These are phyloP conservation scores for Mormyrops boulengeri DNA, from an alignment of 2,797 vertebrate species.

Conservation along the genomic window DNA sequence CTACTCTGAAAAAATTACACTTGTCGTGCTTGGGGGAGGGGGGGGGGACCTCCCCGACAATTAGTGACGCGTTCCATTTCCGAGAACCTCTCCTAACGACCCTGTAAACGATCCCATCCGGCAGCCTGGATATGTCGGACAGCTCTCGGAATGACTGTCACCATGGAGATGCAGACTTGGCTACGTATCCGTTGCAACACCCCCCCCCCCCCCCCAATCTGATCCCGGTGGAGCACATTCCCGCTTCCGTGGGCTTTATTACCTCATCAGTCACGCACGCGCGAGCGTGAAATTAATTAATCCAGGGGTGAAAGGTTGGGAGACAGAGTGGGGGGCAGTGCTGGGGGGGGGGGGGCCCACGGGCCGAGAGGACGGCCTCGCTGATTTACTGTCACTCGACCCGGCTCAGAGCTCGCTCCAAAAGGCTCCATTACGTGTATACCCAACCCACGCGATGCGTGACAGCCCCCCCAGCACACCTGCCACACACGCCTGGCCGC, in stretches of 20 bases:
- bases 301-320: constrained; percentile 13
- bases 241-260: constrained; percentile 50
- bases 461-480: constrained; percentile 24
- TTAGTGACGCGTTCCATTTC: background rate
- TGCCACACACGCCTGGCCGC: background rate
- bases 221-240: background rate
- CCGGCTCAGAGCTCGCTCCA: constrained; percentile 52
- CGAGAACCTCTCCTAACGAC: constrained; percentile 32
- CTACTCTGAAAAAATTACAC: background rate
- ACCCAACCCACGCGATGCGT: constrained; percentile 41
- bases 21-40: background rate
- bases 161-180: constrained; percentile 17
- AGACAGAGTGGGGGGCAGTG: background rate
- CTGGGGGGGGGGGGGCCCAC: background rate
- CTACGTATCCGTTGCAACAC: constrained; percentile 29
- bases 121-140: constrained; percentile 26
- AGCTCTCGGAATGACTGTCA: constrained; percentile 13
- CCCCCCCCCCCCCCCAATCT: background rate
- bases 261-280: constrained; percentile 50
- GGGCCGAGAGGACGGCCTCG: constrained; percentile 22
- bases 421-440: constrained; percentile 56
- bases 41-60: background rate
- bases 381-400: constrained; percentile 63
- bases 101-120: constrained; percentile 24
- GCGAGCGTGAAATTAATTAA: constrained; percentile 57